Evolutionary conservation across 2,113 vertebrate species (phyloP), one percentile per base, ranked within the genome.

Genomic region (Poicephalus gulielmi): DNA sequence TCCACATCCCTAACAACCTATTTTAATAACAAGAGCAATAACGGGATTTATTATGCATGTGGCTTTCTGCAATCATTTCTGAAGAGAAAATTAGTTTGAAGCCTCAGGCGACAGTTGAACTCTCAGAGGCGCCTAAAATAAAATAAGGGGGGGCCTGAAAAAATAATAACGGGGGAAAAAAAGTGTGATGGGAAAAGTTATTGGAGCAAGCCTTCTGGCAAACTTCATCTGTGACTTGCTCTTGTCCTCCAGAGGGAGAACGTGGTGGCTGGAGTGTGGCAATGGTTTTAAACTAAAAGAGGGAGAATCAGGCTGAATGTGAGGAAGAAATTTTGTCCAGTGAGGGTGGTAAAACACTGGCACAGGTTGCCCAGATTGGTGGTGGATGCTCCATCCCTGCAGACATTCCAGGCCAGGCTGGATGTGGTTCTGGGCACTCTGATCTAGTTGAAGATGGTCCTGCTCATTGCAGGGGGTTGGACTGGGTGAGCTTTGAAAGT

Each of bases 21-120:
- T 98, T 98, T 98, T 98, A 98, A 98, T 98, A 98, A 98, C 96
- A 97, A 95, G 97, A 98, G 98, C 97, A 98, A 98, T 98, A 98
- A 98, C 92, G 63, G 97, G 97, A 98, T 97, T 97, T 98, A 98
- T 98, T 98, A 98, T 97, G 97, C 98, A 98, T 98, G 98, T 98
- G 89, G 97, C 94, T 97, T 96, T 92, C 96, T 87, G 95, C 97
- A 97, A 97, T 98, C 98, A 97, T 94, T 95, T 98, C 97, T 96
- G 97, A 98, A 96, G 91, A 98, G 97, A 98, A 98, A 98, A 98
- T 98, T 98, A 98, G 98, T 98, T 98, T 97, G 97, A 98, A 97
- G 98, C 98, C 98, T 95, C 94, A 95, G 98, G 98, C 97, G 94
- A 98, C 97, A 98, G 98, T 97, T 98, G 98, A 98, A 98, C 97